phyloP scores from a whole-genome alignment of 2,113 vertebrate genomes.

The Microtus montanus region DNA sequence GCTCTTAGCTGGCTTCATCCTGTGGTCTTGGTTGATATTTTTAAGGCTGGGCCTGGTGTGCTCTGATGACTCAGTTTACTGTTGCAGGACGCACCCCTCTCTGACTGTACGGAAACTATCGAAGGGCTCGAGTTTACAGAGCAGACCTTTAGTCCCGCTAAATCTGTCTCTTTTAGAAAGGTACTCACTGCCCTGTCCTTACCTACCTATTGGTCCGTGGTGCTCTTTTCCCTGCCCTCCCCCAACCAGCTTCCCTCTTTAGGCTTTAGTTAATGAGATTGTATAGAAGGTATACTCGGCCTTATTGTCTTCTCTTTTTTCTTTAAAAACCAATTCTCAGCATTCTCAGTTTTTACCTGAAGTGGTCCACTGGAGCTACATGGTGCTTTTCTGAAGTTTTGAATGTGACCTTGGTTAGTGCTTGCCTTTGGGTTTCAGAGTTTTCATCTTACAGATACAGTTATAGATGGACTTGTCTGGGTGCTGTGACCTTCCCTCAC shows the following conservation, averaged over 20 bases:
- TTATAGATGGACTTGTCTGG: background rate
- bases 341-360: background rate
- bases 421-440: background rate
- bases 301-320: background rate
- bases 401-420: slow-evolving; percentile 8
- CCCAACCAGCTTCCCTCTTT: slow-evolving; percentile 37
- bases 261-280: background rate
- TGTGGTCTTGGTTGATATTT: slow-evolving; percentile 72
- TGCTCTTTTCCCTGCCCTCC: slow-evolving; percentile 69
- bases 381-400: background rate
- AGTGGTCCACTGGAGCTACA: background rate
- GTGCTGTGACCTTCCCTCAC: rapidly evolving
- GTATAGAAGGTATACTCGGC: background rate
- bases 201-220: slow-evolving; percentile 64
- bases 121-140: slow-evolving; percentile 97
- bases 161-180: slow-evolving; percentile 96
- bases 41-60: slow-evolving; percentile 86
- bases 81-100: slow-evolving; percentile 99
- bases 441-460: background rate
- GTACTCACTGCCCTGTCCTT: slow-evolving; percentile 90
- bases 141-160: slow-evolving; percentile 98
- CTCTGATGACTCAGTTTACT: slow-evolving; percentile 94
- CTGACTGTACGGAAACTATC: slow-evolving; percentile 99
- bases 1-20: slow-evolving; percentile 71
- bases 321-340: too few relatives aligned